A percentile compares a stretch with the other conserved stretches of the same genome.
Evolutionary conservation across 2,113 vertebrate genomes (phyloP).

Genomic region (Entelurus aequoreus): DNA sequence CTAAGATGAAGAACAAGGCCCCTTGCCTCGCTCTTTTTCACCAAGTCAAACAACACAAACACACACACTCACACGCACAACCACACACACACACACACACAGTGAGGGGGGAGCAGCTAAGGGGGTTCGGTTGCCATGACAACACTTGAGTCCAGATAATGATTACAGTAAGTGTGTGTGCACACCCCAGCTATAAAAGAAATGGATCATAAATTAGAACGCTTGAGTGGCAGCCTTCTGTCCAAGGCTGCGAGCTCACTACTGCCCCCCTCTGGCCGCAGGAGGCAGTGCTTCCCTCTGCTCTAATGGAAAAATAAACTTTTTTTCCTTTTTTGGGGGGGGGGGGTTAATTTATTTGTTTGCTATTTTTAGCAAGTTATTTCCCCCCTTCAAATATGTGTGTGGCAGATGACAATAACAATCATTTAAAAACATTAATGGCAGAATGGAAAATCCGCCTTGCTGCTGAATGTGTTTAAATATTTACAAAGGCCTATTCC

Average conservation of each 20-base stretch:
- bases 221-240: constrained; percentile 87
- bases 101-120: constrained; percentile 18
- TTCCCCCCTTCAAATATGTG: constrained; percentile 50
- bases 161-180: constrained; percentile 96
- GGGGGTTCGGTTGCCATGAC: constrained; percentile 85
- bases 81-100: constrained; percentile 27
- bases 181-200: constrained; percentile 98
- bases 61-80: constrained; percentile 24
- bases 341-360: constrained; percentile 11
- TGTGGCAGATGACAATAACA: constrained; percentile 58
- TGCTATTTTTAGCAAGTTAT: constrained; percentile 43
- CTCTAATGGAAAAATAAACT: background rate
- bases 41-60: constrained; percentile 84
- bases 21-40: constrained; percentile 71
- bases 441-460: constrained; percentile 69
- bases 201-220: constrained; percentile 94
- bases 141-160: constrained; percentile 96
- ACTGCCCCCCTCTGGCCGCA: constrained; percentile 79
- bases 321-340: background rate
- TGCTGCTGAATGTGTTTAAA: constrained; percentile 74
- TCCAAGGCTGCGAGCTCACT: constrained; percentile 69
- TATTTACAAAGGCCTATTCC: constrained; percentile 77
- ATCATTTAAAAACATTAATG: constrained; percentile 68
- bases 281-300: constrained; percentile 11
- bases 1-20: constrained; percentile 41